These are phyloP conservation scores for Oxytorus armatus DNA, from an alignment of 2,888 invertebrate species.

Conservation along the genomic window DNA sequence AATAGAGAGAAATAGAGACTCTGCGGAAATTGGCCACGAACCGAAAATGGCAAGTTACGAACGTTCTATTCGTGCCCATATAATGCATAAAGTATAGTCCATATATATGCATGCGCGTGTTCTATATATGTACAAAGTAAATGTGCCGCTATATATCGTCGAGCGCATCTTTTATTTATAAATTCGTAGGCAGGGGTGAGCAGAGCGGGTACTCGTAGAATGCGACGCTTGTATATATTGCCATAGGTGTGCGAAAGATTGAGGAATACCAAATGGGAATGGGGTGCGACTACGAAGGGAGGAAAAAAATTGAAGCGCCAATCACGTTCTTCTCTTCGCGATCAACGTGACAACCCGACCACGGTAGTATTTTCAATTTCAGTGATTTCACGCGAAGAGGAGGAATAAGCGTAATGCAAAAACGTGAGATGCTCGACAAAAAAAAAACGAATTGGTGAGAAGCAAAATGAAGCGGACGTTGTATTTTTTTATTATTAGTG, in stretches of 20 bases:
- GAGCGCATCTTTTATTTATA: constrained; percentile 63
- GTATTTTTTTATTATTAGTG: too few relatives aligned
- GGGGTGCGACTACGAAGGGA: constrained; percentile 10
- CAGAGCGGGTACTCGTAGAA: constrained; percentile 27
- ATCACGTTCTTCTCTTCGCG: constrained; percentile 49
- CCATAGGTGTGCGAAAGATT: constrained; percentile 49
- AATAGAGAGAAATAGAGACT: constrained; percentile 35
- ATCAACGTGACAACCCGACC: constrained; percentile 45
- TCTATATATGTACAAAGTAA: constrained; percentile 27
- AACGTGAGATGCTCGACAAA: constrained; percentile 23
- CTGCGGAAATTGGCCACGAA: constrained; percentile 61
- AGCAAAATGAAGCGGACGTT: neutral
- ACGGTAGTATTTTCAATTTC: constrained; percentile 28
- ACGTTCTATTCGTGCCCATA: constrained; percentile 38
- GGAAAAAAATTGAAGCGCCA: constrained; percentile 51
- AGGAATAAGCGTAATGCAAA: constrained; percentile 3
- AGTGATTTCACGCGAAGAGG: constrained; percentile 32
- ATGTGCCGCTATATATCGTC: constrained; percentile 39
- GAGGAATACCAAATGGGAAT: constrained; percentile 49
- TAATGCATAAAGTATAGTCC: constrained; percentile 10
- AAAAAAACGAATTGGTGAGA: constrained; percentile 22
- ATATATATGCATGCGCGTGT: constrained; percentile 2
- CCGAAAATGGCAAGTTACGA: constrained; percentile 61
- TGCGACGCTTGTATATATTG: constrained; percentile 43
- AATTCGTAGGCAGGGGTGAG: constrained; percentile 20